Percentiles rank a stretch among this genome's conserved stretches.
Evolutionary conservation across 1,140 invertebrate genomes (phyloP).

Genomic region (Dendrolimus kikuchii): DNA sequence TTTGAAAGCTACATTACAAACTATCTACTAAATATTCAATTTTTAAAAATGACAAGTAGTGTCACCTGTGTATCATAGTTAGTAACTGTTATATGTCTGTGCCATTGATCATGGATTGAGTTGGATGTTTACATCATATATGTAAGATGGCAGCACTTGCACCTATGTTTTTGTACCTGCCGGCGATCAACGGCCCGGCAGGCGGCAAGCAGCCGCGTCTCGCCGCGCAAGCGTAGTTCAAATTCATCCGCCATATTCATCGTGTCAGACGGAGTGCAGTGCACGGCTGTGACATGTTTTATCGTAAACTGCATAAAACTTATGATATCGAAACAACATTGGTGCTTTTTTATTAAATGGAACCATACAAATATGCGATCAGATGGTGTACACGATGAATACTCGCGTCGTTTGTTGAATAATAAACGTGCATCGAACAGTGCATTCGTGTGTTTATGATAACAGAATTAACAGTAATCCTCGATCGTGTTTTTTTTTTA

Average conservation of each 20-base stretch:
- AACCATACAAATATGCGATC: conserved; percentile 52
- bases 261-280: conserved; percentile 67
- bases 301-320: conserved; percentile 60
- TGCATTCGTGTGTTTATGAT: conserved; percentile 70
- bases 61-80: too few species aligned
- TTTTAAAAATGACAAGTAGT: too few species aligned
- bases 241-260: conserved; percentile 70
- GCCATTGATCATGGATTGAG: too few species aligned
- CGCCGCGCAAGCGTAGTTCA: conserved; percentile 64
- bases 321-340: conserved; percentile 49
- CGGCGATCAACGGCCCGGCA: conserved; percentile 9
- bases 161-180: conserved; percentile 45
- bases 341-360: conserved; percentile 47
- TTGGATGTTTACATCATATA: conserved; percentile 4
- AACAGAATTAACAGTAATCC: conserved; percentile 65
- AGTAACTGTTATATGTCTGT: too few species aligned
- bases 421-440: conserved; percentile 67
- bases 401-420: conserved; percentile 53
- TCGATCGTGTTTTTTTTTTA: conserved; percentile 59
- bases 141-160: conserved; percentile 31
- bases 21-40: too few species aligned
- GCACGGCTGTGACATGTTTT: conserved; percentile 66
- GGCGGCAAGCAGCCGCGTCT: conserved; percentile 23
- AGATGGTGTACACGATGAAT: conserved; percentile 43
- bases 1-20: too few species aligned